Conservation (phyloP, 2,797 vertebrate genomes). For the Artibeus lituratus region DNA sequence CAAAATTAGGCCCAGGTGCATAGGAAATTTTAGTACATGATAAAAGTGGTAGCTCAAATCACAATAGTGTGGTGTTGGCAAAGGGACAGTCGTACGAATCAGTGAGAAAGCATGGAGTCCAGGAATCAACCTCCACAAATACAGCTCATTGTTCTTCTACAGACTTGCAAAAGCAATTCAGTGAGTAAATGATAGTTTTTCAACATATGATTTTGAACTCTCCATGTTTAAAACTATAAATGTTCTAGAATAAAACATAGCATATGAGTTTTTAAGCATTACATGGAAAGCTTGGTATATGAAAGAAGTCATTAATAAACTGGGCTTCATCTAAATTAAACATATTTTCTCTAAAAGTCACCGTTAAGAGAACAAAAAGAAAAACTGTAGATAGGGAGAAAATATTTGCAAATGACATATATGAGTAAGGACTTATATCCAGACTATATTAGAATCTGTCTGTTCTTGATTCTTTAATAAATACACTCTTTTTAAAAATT, state of each 20-base stretch:
- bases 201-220: background rate
- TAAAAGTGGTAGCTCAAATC: background rate
- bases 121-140: too few species aligned
- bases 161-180: background rate
- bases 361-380: background rate
- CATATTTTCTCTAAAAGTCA: background rate
- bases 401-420: background rate
- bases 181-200: background rate
- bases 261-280: background rate
- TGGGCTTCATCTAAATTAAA: background rate
- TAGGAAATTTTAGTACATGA: background rate
- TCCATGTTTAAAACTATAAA: background rate
- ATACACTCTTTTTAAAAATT: too few species aligned
- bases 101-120: background rate
- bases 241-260: background rate
- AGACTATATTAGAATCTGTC: too few species aligned
- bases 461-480: fast-evolving
- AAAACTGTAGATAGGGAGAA: background rate
- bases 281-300: background rate
- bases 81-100: fast-evolving
- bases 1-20: background rate
- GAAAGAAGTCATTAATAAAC: background rate
- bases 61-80: background rate
- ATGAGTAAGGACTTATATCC: background rate
- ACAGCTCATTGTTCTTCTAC: too few species aligned